Evolutionary conservation across 2,797 vertebrate genomes (phyloP).

Genomic region (Margarornis squamiger): DNA sequence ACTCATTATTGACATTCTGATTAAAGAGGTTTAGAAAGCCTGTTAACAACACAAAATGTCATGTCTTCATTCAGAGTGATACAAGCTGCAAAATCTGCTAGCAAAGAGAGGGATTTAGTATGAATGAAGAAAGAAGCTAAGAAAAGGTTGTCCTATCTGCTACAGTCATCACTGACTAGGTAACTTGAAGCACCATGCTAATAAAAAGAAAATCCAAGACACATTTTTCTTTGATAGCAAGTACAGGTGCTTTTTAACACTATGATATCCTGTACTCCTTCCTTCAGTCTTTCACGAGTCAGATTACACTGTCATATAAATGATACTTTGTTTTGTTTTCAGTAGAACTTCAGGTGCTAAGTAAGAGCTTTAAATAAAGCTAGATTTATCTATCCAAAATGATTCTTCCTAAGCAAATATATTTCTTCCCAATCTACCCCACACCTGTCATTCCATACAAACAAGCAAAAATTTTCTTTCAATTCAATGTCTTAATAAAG

Average conservation of each 20-base stretch:
- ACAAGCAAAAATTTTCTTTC: background rate
- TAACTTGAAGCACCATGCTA: background rate
- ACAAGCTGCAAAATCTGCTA: background rate
- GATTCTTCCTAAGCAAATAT: background rate
- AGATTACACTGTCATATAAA: background rate
- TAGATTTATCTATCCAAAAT: background rate
- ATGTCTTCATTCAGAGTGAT: background rate
- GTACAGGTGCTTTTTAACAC: background rate
- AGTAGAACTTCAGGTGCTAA: background rate
- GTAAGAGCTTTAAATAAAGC: background rate
- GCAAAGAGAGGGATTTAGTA: background rate
- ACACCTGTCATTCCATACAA: background rate
- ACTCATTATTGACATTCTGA: background rate
- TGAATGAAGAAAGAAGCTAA: background rate
- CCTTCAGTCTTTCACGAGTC: background rate
- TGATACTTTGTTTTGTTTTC: background rate
- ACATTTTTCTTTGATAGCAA: background rate
- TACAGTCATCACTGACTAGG: background rate
- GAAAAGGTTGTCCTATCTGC: background rate
- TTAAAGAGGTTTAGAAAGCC: background rate
- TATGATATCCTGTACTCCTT: background rate
- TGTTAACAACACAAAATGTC: background rate
- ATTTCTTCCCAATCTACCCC: background rate
- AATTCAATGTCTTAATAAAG: background rate
- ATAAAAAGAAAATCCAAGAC: background rate